A percentile compares a stretch with the other conserved stretches of the same genome.
Conservation (phyloP, 1,140 invertebrate genomes). For the Sinonovacula constricta region DNA sequence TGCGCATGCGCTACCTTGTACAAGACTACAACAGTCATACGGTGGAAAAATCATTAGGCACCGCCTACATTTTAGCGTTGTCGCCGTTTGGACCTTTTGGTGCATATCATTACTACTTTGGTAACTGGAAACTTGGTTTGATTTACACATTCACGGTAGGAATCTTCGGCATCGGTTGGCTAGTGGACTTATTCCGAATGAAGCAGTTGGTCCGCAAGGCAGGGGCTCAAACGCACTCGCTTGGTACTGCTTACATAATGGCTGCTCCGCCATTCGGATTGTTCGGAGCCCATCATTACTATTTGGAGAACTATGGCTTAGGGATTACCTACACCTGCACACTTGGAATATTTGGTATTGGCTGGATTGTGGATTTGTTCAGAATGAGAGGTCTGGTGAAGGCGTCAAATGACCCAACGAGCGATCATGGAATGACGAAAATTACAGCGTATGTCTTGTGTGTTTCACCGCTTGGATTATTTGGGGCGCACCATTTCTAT, state of each 20-base stretch:
- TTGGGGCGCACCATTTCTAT: slow-evolving; percentile 55
- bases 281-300: slow-evolving; percentile 53
- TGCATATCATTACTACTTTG: slow-evolving; percentile 64
- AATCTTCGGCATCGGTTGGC: slow-evolving; percentile 62
- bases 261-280: slow-evolving; percentile 45
- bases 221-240: slow-evolving; percentile 38
- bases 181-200: slow-evolving; percentile 67
- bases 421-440: slow-evolving; percentile 37
- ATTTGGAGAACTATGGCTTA: slow-evolving; percentile 40
- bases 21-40: slow-evolving; percentile 24
- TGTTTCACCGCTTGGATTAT: slow-evolving; percentile 45
- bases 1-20: slow-evolving; percentile 52
- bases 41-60: slow-evolving; percentile 39
- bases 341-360: slow-evolving; percentile 48
- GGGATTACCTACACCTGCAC: slow-evolving; percentile 45
- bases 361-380: slow-evolving; percentile 50
- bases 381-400: slow-evolving; percentile 43
- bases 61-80: slow-evolving; percentile 51
- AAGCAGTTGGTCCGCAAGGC: slow-evolving; percentile 60
- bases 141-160: slow-evolving; percentile 66
- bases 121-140: slow-evolving; percentile 54
- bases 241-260: slow-evolving; percentile 36
- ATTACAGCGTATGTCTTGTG: slow-evolving; percentile 41
- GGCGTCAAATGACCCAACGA: slow-evolving; percentile 31
- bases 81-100: slow-evolving; percentile 59